Evolutionary conservation across 2,797 vertebrate genomes (phyloP).

Genomic region (Florisuga fusca): DNA sequence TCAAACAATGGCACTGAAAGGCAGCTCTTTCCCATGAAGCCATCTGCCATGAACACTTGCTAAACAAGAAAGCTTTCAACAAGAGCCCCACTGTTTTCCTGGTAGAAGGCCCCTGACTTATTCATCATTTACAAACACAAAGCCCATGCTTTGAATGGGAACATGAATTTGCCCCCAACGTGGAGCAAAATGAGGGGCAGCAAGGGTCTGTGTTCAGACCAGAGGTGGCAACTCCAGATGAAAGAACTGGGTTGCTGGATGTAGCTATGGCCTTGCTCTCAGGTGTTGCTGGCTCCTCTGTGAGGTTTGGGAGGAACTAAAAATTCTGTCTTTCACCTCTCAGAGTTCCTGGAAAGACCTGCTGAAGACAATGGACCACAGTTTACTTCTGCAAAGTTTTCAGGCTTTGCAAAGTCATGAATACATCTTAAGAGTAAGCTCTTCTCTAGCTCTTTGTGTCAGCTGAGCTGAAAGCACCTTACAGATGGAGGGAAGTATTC

Average conservation of each 20-base stretch:
- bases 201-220: neutral
- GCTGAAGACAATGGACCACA: neutral
- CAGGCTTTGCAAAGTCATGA: neutral
- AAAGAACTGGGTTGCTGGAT: neutral
- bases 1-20: neutral
- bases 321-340: neutral
- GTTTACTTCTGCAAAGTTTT: neutral
- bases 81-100: neutral
- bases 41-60: neutral
- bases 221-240: neutral
- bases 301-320: neutral
- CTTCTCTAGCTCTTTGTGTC: neutral
- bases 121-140: neutral
- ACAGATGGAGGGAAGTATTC: neutral
- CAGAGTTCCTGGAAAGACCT: neutral
- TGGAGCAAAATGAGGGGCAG: neutral
- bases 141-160: neutral
- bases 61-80: constrained; percentile 32
- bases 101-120: neutral
- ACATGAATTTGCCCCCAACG: fast-evolving
- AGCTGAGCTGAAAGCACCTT: neutral
- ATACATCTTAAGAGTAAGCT: neutral
- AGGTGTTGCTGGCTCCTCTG: neutral
- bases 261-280: neutral
- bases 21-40: neutral